phyloP scores from a whole-genome alignment of 2,113 vertebrate genomes.

The Pseudopodoces humilis region DNA sequence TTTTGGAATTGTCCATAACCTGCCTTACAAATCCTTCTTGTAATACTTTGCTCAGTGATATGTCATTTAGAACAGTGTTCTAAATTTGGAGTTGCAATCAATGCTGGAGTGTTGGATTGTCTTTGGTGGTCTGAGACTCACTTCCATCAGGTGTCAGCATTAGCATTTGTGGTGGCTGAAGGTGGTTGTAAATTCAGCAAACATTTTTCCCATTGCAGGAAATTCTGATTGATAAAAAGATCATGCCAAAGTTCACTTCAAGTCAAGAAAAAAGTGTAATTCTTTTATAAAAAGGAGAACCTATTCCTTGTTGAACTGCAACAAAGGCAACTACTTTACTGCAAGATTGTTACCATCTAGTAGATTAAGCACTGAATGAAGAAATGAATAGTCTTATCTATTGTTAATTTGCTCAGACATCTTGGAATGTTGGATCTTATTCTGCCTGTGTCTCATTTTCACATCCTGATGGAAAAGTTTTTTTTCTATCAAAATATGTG shows the following conservation, averaged over 20 bases:
- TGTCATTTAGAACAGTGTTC: neutral
- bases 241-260: neutral
- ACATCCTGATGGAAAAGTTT: neutral
- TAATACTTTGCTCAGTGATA: neutral
- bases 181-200: neutral
- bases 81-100: neutral
- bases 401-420: neutral
- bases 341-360: neutral
- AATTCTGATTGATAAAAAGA: neutral
- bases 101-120: neutral
- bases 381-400: neutral
- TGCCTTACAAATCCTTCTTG: neutral
- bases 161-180: neutral
- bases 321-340: neutral
- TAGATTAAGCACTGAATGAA: neutral
- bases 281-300: neutral
- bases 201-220: neutral
- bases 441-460: neutral
- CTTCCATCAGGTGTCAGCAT: neutral
- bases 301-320: neutral
- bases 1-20: neutral
- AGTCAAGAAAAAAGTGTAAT: neutral
- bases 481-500: neutral
- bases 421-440: neutral
- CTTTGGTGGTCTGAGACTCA: neutral